These are phyloP conservation scores for Drosophila monieri DNA, from an alignment of 2,888 invertebrate genomes.

Conservation along the genomic window DNA sequence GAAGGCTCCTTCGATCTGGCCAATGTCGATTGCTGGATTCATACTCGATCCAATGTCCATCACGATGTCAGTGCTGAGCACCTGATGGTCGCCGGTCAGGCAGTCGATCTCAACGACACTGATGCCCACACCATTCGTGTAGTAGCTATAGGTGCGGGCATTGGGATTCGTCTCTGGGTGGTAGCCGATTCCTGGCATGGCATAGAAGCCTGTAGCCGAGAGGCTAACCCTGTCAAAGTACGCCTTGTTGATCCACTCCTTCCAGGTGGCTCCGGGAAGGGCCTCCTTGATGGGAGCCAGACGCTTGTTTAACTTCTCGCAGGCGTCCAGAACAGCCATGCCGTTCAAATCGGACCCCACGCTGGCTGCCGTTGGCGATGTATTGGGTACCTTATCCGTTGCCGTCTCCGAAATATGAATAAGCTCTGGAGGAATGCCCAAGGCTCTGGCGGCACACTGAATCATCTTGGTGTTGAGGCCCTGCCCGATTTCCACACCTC, in stretches of 20 bases:
- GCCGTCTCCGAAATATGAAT: constrained; percentile 93
- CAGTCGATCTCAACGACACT: constrained; percentile 97
- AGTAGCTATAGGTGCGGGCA: constrained; percentile 92
- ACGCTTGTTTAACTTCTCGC: constrained; percentile 89
- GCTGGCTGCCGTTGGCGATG: constrained; percentile 95
- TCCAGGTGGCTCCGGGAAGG: constrained; percentile 92
- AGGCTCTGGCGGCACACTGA: constrained; percentile 91
- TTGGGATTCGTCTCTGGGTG: constrained; percentile 87
- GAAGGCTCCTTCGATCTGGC: constrained; percentile 98
- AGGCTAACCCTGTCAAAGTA: constrained; percentile 91
- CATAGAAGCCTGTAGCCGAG: constrained; percentile 93
- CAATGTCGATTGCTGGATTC: constrained; percentile 98
- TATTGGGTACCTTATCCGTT: constrained; percentile 96
- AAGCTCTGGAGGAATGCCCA: constrained; percentile 88
- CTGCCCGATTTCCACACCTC: constrained; percentile 99
- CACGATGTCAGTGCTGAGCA: constrained; percentile 95
- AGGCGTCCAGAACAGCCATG: constrained; percentile 94
- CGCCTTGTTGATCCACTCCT: constrained; percentile 91
- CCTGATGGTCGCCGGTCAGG: constrained; percentile 96
- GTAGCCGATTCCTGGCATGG: constrained; percentile 90
- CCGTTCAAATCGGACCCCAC: constrained; percentile 95
- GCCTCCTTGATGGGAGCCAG: constrained; percentile 90
- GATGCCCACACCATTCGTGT: constrained; percentile 93
- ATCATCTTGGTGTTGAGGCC: constrained; percentile 98
- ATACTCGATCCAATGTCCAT: constrained; percentile 98